These are phyloP conservation scores for Epistrophella euchroma DNA, from an alignment of 2,888 invertebrate species.

Conservation along the genomic window DNA sequence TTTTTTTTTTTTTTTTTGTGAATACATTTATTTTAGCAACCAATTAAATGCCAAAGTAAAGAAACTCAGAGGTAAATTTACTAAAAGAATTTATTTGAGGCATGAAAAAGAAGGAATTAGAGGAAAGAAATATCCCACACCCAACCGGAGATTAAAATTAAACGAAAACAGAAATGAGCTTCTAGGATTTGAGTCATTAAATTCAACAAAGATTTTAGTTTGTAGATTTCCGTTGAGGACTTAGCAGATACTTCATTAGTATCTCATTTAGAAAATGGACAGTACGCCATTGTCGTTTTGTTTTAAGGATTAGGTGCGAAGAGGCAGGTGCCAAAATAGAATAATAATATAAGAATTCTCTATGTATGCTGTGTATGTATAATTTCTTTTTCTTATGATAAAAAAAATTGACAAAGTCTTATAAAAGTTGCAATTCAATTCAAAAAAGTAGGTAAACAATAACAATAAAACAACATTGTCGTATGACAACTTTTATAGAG, in stretches of 20 bases:
- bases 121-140: too few relatives aligned
- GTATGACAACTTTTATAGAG: too few relatives aligned
- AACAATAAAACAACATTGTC: too few relatives aligned
- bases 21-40: neutral
- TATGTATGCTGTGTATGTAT: neutral
- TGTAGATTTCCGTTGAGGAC: slow-evolving; percentile 12
- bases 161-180: neutral
- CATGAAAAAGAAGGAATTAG: slow-evolving; percentile 33
- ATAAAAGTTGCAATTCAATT: too few relatives aligned
- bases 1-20: too few relatives aligned
- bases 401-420: too few relatives aligned
- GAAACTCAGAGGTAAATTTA: slow-evolving; percentile 29
- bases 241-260: slow-evolving; percentile 9
- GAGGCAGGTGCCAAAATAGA: neutral
- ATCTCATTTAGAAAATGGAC: slow-evolving; percentile 22
- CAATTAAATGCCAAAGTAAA: slow-evolving; percentile 47
- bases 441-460: too few relatives aligned
- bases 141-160: slow-evolving; percentile 27
- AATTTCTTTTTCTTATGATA: neutral
- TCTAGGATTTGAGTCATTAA: slow-evolving; percentile 16
- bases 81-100: slow-evolving; percentile 37
- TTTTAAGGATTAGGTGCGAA: neutral
- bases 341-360: neutral
- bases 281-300: neutral
- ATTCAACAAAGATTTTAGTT: slow-evolving; percentile 12